Conservation (phyloP, 2,888 invertebrate genomes). For the Rotaria macrura region DNA sequence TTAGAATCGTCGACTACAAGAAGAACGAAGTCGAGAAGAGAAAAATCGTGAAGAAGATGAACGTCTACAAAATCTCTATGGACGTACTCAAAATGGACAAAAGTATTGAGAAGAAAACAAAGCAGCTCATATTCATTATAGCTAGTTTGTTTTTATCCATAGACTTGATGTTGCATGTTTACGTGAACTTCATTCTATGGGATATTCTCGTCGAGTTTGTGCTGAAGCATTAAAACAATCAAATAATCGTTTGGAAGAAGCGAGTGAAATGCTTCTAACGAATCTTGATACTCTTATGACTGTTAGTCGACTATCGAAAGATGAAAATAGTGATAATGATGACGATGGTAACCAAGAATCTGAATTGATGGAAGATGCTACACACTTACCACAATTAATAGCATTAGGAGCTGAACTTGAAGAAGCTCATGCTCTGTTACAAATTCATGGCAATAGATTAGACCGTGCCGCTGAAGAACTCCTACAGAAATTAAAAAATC, state of each 20-base stretch:
- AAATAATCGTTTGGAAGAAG: slow-evolving; percentile 62
- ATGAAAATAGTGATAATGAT: background rate
- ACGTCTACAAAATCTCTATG: background rate
- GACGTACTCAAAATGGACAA: slow-evolving; percentile 56
- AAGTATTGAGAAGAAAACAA: slow-evolving; percentile 52
- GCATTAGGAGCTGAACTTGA: background rate
- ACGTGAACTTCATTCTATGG: slow-evolving; percentile 62
- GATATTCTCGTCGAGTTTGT: slow-evolving; percentile 58
- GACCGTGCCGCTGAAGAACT: background rate
- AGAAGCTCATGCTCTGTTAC: background rate
- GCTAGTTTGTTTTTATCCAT: slow-evolving; percentile 46
- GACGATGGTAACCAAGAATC: background rate
- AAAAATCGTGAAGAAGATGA: slow-evolving; percentile 37
- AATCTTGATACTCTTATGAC: background rate
- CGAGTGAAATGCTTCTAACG: slow-evolving; percentile 40
- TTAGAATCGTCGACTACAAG: background rate
- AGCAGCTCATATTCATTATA: slow-evolving; percentile 56
- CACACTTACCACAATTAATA: background rate
- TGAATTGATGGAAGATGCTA: background rate
- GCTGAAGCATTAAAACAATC: slow-evolving; percentile 58
- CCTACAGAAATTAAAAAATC: background rate
- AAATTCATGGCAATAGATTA: background rate
- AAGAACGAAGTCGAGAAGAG: background rate
- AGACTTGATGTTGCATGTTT: slow-evolving; percentile 41
- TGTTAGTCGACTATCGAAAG: background rate